Percentiles rank a stretch among this genome's conserved stretches.
Conservation (phyloP, 1,140 invertebrate genomes). For the Agrilus planipennis region DNA sequence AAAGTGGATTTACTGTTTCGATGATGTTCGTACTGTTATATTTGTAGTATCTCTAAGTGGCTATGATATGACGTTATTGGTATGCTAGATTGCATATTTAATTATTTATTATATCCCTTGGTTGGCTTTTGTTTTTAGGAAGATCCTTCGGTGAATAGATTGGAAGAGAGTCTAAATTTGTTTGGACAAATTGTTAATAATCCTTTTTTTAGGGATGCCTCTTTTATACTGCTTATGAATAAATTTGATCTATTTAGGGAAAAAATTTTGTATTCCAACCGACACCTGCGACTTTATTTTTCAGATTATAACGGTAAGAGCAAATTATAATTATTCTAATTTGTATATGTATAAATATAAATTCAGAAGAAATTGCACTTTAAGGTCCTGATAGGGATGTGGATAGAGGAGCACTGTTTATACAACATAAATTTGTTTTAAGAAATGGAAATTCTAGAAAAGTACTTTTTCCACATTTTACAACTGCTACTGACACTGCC, state of each 20-base stretch:
- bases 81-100: slow-evolving; percentile 25
- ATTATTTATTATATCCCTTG: background rate
- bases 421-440: slow-evolving; percentile 48
- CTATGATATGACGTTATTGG: slow-evolving; percentile 52
- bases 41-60: slow-evolving; percentile 56
- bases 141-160: slow-evolving; percentile 48
- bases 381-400: slow-evolving; percentile 53
- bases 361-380: slow-evolving; percentile 11
- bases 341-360: background rate
- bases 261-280: slow-evolving; percentile 49
- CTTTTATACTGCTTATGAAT: slow-evolving; percentile 57
- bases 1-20: slow-evolving; percentile 67
- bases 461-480: slow-evolving; percentile 51
- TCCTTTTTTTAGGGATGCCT: slow-evolving; percentile 49
- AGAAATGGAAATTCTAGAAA: slow-evolving; percentile 44
- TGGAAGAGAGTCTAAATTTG: slow-evolving; percentile 52
- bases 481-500: slow-evolving; percentile 51
- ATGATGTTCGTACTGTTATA: slow-evolving; percentile 51
- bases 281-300: slow-evolving; percentile 48
- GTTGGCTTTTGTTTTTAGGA: slow-evolving; percentile 35
- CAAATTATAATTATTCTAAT: slow-evolving; percentile 9
- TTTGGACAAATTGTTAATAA: slow-evolving; percentile 55
- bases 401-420: slow-evolving; percentile 48
- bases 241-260: slow-evolving; percentile 59
- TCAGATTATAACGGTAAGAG: slow-evolving; percentile 43